Evolutionary conservation across 2,113 vertebrate genomes (phyloP).

Genomic region (Heterotilapia buettikoferi): DNA sequence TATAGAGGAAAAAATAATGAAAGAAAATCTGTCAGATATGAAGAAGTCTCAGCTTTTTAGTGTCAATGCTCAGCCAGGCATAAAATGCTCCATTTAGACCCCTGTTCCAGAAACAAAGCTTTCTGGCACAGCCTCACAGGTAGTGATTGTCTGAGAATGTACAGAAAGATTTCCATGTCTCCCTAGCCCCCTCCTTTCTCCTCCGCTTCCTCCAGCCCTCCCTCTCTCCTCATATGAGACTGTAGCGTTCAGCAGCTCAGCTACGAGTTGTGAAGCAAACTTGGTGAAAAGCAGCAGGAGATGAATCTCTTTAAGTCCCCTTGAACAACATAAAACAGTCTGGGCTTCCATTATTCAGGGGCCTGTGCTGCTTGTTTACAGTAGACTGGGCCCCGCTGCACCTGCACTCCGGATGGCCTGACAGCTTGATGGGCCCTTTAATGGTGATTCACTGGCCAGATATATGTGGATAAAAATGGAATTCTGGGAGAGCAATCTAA

Average conservation of each 20-base stretch:
- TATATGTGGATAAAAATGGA: constrained; percentile 77
- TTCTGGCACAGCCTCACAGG: constrained; percentile 37
- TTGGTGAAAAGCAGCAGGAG: constrained; percentile 60
- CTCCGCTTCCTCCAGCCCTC: neutral
- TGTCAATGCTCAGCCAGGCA: constrained; percentile 61
- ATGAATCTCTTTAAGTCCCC: constrained; percentile 67
- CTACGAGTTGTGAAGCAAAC: constrained; percentile 56
- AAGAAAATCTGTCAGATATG: constrained; percentile 66
- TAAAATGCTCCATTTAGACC: constrained; percentile 60
- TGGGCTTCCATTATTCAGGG: constrained; percentile 67
- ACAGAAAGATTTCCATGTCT: constrained; percentile 53
- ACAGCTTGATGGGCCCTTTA: constrained; percentile 76
- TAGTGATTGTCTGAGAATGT: constrained; percentile 57
- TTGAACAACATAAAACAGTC: constrained; percentile 65
- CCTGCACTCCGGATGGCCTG: constrained; percentile 69
- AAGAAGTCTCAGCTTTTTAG: constrained; percentile 56
- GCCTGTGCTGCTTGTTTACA: constrained; percentile 69
- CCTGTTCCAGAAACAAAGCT: constrained; percentile 57
- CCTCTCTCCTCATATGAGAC: constrained; percentile 24
- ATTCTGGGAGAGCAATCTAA: constrained; percentile 73
- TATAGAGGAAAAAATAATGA: constrained; percentile 59
- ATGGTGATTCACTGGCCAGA: constrained; percentile 76
- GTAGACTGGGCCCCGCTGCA: constrained; percentile 58
- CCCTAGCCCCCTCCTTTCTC: neutral
- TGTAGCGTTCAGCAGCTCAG: constrained; percentile 41